Conservation (phyloP, 2,888 invertebrate species). For the Amphipoea oculea region DNA sequence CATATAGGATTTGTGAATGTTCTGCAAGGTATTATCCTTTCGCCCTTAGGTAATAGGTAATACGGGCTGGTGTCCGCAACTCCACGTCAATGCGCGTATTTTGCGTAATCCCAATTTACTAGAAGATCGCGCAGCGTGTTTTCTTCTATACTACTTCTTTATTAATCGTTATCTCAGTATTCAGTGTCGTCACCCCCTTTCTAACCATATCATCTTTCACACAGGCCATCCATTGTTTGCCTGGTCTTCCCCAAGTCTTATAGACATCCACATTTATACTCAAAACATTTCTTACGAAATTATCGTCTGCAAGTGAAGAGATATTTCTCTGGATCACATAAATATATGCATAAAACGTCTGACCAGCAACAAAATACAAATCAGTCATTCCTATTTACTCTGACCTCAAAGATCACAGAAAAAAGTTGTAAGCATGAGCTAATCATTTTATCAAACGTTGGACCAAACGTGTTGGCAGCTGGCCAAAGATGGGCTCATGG, state of each 20-base stretch:
- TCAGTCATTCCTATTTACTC: slow-evolving; percentile 8
- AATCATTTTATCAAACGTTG: slow-evolving; percentile 52
- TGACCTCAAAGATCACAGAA: slow-evolving; percentile 24
- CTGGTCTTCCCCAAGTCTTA: no score
- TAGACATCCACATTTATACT: neutral
- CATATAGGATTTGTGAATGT: neutral
- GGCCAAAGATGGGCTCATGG: slow-evolving; percentile 50
- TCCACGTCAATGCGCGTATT: no score
- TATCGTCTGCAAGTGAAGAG: neutral
- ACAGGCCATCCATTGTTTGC: neutral
- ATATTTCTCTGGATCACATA: neutral
- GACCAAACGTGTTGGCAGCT: slow-evolving; percentile 35
- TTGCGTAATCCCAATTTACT: neutral
- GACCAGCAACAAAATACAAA: neutral
- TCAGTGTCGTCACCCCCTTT: neutral
- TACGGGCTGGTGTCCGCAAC: no score
- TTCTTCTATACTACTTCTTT: neutral
- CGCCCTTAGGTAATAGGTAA: neutral
- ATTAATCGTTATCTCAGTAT: neutral
- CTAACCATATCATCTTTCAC: neutral
- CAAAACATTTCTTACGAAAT: no score
- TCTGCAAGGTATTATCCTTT: neutral
- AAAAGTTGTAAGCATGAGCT: slow-evolving; percentile 41
- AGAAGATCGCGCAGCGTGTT: neutral
- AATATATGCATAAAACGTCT: neutral